A percentile compares a stretch with the other conserved stretches of the same genome.
Conservation (phyloP, 2,888 invertebrate species). For the Ischnus inquisitorius region DNA sequence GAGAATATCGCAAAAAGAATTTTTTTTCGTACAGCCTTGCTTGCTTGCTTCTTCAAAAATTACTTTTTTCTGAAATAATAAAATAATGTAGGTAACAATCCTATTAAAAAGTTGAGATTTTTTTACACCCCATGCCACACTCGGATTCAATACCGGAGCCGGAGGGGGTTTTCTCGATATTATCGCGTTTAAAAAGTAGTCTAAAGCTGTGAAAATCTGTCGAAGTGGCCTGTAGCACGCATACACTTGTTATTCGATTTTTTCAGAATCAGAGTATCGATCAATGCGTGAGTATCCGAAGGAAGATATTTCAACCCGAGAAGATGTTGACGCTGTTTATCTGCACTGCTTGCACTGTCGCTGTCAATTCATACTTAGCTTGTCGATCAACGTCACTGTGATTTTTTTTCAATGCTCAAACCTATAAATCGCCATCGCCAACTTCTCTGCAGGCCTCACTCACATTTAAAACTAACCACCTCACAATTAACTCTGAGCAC, state of each 20-base stretch:
- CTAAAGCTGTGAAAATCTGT: too few relatives aligned
- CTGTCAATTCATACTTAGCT: conserved; percentile 48
- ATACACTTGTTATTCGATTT: conserved; percentile 77
- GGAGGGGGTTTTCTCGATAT: too few relatives aligned
- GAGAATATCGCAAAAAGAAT: too few relatives aligned
- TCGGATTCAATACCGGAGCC: too few relatives aligned
- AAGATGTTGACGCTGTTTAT: conserved; percentile 78
- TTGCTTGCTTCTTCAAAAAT: too few relatives aligned
- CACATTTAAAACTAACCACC: not conserved
- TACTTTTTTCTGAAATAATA: too few relatives aligned
- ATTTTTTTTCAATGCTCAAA: conserved; percentile 1
- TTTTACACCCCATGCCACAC: too few relatives aligned
- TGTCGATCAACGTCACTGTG: conserved; percentile 25
- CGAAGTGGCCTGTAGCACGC: conserved; percentile 68
- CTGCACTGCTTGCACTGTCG: conserved; percentile 80
- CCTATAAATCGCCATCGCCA: not conserved
- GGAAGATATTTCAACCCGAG: conserved; percentile 77
- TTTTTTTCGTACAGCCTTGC: too few relatives aligned
- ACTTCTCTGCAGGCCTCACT: not conserved
- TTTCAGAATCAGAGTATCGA: conserved; percentile 85
- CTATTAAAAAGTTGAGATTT: too few relatives aligned
- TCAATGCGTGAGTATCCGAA: conserved; percentile 87
- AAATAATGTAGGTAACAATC: too few relatives aligned
- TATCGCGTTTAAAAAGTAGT: too few relatives aligned
- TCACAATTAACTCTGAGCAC: too few relatives aligned